These are phyloP conservation scores for Battus philenor DNA, from an alignment of 1,140 invertebrate species.

Conservation along the genomic window DNA sequence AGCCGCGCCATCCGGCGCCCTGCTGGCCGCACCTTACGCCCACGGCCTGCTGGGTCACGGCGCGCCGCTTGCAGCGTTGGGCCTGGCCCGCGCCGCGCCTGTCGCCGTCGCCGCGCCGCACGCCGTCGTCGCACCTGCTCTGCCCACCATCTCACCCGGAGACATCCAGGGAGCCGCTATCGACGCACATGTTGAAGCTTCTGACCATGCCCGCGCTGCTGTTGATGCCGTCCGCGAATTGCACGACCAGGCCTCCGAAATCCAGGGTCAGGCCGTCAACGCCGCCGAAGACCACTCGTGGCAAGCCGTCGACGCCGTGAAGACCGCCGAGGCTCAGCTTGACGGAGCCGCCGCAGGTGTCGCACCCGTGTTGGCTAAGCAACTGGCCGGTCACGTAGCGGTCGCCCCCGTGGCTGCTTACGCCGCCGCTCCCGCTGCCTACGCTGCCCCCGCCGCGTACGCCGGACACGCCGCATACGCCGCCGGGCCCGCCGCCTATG, in stretches of 20 bases:
- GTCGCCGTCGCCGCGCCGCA: slow-evolving; percentile 47
- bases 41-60: slow-evolving; percentile 36
- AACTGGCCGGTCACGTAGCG: slow-evolving; percentile 46
- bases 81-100: slow-evolving; percentile 41
- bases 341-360: slow-evolving; percentile 77
- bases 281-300: slow-evolving; percentile 75
- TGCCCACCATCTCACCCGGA: slow-evolving; percentile 61
- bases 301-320: slow-evolving; percentile 74
- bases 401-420: slow-evolving; percentile 28
- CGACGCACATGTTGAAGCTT: slow-evolving; percentile 63
- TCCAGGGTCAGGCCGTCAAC: slow-evolving; percentile 76
- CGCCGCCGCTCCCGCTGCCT: slow-evolving; percentile 24
- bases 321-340: slow-evolving; percentile 76
- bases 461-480: slow-evolving; percentile 15
- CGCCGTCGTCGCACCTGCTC: slow-evolving; percentile 43
- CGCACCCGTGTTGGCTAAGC: slow-evolving; percentile 69
- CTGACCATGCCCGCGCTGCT: slow-evolving; percentile 61
- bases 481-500: slow-evolving; percentile 24
- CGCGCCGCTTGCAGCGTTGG: slow-evolving; percentile 29
- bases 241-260: slow-evolving; percentile 78
- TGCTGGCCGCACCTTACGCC: slow-evolving; percentile 52
- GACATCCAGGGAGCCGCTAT: slow-evolving; percentile 58
- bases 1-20: slow-evolving; percentile 54
- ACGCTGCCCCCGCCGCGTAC: slow-evolving; percentile 25
- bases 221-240: slow-evolving; percentile 64